Evolutionary conservation across 2,113 vertebrate genomes (phyloP), one percentile per base, ranked within the genome.

Genomic region (Lophochroa leadbeateri): DNA sequence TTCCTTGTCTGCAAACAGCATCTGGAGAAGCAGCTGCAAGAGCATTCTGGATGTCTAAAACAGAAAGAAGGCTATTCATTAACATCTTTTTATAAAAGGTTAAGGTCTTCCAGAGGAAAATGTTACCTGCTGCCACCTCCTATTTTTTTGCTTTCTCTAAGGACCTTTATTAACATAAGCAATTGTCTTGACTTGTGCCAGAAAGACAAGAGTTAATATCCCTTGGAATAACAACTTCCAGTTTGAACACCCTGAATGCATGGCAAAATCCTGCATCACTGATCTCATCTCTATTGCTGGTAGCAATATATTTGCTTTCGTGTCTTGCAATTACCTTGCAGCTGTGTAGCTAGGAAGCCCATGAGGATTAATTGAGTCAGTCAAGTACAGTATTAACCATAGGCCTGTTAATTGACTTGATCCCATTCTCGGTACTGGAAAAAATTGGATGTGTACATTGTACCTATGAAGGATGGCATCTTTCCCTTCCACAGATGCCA

Each of bases 341-440:
- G 28, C 43, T 88, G 11, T 61, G 71, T 47, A 88, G 52, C 31
- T 70, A 78, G 71, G 44, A 92, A 92, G 84, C 31, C 71, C 29
- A 60, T 18, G 29, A 44, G 87, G 68, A 89, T 75, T 67, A 86
- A 88, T 27, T 44, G 25, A 83, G 19, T 75, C 47, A 49, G 15
- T 78, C 87, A 69, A 69, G 33, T 20, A 41, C 13, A 1, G 9
- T 60, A 55, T 57, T 74, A 70, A 3, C 31, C 86, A 44, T 28
- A 16, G 3, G 28, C 5, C 15, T 88, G 4, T 78, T 88, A 93
- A 96, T 47, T 93, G 44, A 83, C 81, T 37, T 72, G 5, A 76
- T 63, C 12, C 43, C 13, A 12, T 47, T 39, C 14, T 58, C 15
- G 24, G 44, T 64, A 27, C 18, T 69, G 64, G 35, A 65, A 80